Percentiles rank a stretch among this genome's conserved stretches.
Conservation (phyloP, 2,113 vertebrate species). For the Calyptommatus sinebrachiatus region DNA sequence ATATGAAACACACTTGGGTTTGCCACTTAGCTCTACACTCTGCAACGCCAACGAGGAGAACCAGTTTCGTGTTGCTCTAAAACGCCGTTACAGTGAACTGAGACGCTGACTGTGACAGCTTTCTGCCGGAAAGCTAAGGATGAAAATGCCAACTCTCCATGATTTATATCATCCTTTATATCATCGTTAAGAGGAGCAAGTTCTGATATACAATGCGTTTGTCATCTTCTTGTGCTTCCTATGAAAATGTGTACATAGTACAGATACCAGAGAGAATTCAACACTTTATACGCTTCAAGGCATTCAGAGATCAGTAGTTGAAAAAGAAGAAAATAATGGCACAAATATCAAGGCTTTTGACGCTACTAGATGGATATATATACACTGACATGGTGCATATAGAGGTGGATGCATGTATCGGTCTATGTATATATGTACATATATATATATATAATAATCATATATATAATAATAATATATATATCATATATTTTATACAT, state of each 20-base stretch:
- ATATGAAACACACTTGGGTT: neutral
- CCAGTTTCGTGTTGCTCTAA: neutral
- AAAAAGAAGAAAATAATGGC: constrained; percentile 50
- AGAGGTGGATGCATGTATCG: constrained; percentile 58
- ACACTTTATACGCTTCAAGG: constrained; percentile 82
- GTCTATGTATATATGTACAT: constrained; percentile 74
- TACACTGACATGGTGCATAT: constrained; percentile 67
- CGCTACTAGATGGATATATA: constrained; percentile 70
- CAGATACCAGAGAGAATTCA: constrained; percentile 79
- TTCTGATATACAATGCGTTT: constrained; percentile 81
- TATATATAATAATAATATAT: constrained; percentile 68
- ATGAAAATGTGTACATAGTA: constrained; percentile 84
- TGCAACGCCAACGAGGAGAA: neutral
- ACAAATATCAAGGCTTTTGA: constrained; percentile 67
- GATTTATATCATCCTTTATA: constrained; percentile 80
- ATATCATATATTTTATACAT: constrained; percentile 75
- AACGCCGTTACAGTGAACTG: neutral
- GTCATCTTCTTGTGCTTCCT: constrained; percentile 85
- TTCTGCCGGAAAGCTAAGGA: constrained; percentile 48
- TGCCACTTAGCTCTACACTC: neutral
- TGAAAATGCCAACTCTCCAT: constrained; percentile 39
- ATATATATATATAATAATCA: constrained; percentile 55
- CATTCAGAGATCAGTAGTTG: constrained; percentile 74
- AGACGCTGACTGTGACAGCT: constrained; percentile 4
- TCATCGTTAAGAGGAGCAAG: constrained; percentile 75